Conservation (phyloP, 2,113 vertebrate genomes). For the Apteryx owenii region DNA sequence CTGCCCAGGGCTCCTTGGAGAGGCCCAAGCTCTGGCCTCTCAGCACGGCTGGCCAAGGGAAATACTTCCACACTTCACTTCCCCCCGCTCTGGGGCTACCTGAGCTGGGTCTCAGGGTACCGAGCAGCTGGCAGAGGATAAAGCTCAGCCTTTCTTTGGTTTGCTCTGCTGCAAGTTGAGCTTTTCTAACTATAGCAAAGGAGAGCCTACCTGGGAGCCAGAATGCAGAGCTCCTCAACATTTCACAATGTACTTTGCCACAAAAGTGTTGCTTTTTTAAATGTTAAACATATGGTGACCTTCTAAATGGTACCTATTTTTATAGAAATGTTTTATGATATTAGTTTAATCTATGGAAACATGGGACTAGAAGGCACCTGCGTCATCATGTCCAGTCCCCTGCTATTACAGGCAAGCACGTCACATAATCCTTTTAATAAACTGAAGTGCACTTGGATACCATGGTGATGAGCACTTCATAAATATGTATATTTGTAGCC, state of each 20-base stretch:
- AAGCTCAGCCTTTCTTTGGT: background rate
- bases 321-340: background rate
- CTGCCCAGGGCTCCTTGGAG: background rate
- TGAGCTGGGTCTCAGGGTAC: background rate
- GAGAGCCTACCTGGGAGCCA: background rate
- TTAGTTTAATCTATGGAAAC: constrained; percentile 10
- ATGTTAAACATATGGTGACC: background rate
- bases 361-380: background rate
- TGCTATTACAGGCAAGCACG: background rate
- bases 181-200: background rate
- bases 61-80: background rate
- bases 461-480: constrained; percentile 38
- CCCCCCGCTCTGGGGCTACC: background rate
- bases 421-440: constrained; percentile 44
- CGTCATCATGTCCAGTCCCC: background rate
- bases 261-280: background rate
- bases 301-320: background rate
- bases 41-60: rapidly evolving
- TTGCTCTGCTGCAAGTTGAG: background rate
- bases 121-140: background rate
- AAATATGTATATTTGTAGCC: constrained; percentile 2
- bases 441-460: constrained; percentile 19
- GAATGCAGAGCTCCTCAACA: background rate
- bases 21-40: background rate
- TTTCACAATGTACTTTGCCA: background rate